Evolutionary conservation across 2,113 vertebrate species (phyloP), one percentile per base, ranked within the genome.

Genomic region (Xenopus borealis): DNA sequence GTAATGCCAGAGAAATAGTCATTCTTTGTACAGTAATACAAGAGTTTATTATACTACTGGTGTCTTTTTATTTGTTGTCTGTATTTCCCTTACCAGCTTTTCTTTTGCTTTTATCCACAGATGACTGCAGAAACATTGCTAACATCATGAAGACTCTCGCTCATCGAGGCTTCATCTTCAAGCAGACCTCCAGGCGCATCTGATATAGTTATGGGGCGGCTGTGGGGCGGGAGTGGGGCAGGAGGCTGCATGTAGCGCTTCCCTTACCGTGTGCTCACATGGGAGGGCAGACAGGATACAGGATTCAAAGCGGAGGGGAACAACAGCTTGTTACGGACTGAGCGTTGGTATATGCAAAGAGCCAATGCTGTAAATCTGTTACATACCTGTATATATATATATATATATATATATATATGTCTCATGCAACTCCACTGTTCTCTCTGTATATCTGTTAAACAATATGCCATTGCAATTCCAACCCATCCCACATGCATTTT

Each of bases 141-240:
- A 93, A 92, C 88, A 93, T 93, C 87, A 92, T 93, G 92, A 93
- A 93, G 89, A 92, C 91, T 57, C 82, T 93, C 58, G 92, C 91
- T 44, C 90, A 92, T 79, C 88, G 89, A 89, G 92, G 92, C 81
- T 93, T 92, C 84, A 92, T 92, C 88, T 93, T 92, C 88, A 93
- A 93, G 88, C 91, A 92, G 85, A 93, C 92, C 69, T 92, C 91
- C 68, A 92, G 91, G 83, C 91, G 90, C 2, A 91, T 92, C 89
- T 92, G 89, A 92, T 89, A 62, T 20, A 10, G 45, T 46, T 11
- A 13, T 66, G 50, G 70, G 66, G 20, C 27, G 76, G 65, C 40
- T 47, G 18, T 13, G 58, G 66, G 64, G 57, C 13, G 73, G 66
- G 57, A 53, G 72, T 14, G 44, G 72, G 73, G 73, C 66, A 62